Evolutionary conservation across 1,140 invertebrate genomes (phyloP).

Genomic region (Muscidifurax raptorellus): DNA sequence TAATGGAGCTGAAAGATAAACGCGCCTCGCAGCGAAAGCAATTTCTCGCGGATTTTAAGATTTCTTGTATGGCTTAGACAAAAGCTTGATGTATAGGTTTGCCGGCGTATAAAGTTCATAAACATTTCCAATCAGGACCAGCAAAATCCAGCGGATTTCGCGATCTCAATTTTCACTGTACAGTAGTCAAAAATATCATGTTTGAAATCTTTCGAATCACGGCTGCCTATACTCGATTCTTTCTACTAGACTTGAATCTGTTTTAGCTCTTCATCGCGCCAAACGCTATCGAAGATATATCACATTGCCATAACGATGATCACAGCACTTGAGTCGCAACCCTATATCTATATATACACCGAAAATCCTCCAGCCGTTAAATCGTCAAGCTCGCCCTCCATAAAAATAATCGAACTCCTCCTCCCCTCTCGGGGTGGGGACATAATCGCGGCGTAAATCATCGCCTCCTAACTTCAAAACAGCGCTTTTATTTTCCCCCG

Average conservation of each 20-base stretch:
- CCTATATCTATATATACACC: no score
- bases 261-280: no score
- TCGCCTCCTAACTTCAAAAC: constrained; percentile 20
- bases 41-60: not conserved
- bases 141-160: no score
- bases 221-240: no score
- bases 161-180: no score
- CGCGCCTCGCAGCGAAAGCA: not conserved
- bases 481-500: constrained; percentile 32
- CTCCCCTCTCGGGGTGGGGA: not conserved
- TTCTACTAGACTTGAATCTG: not conserved
- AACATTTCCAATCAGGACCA: no score
- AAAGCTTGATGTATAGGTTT: not conserved
- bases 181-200: no score
- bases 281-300: not conserved
- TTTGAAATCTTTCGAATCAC: no score
- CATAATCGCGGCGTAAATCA: constrained; percentile 45
- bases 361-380: not conserved
- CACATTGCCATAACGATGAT: not conserved
- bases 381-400: not conserved
- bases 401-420: constrained; percentile 40
- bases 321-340: not conserved
- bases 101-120: no score
- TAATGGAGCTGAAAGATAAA: not conserved
- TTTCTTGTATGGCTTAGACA: not conserved